Evolutionary conservation across 2,797 vertebrate genomes (phyloP), one percentile per base, ranked within the genome.

Genomic region (Numenius phaeopus): DNA sequence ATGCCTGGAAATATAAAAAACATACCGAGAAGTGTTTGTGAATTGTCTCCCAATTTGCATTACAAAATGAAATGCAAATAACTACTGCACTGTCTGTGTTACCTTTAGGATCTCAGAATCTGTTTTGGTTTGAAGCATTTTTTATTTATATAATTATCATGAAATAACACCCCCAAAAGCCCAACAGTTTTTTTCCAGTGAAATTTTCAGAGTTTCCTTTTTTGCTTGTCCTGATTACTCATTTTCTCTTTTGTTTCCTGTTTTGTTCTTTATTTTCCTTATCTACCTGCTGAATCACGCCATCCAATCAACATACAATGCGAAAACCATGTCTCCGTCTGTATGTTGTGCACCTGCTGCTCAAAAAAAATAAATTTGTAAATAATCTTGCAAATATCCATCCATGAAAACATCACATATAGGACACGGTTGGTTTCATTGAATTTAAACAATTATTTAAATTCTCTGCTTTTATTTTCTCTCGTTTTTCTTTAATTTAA

Each of bases 351-450:
- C 96, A 78, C 98, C 98, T 98, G 98, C 98, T 95, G 98, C 97
- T 97, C 98, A 97, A 97, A 92, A 96, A 92, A 76, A 10, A 90
- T 87, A 89, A 90, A 90, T 97, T 87, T 98, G 94, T 98, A 97
- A 98, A 97, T 98, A 98, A 97, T 20, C 87, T 98, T 85, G 97
- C 98, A 80, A 98, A 98, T 96, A 87, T 85, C 96, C 98, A 98
- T 97, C 98, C 98, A 98, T 98, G 98, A 98, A 92, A 98, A 98
- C 98, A 98, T 98, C 98, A 98, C 98, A 96, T 97, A 95, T 98
- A 98, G 98, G 98, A 98, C 97, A 98, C 97, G 98, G 98, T 98
- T 98, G 98, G 98, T 98, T 98, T 94, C 97, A 95, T 93, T 98
- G 96, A 98, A 97, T 98, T 98, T 98, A 92, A 97, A 95, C 67